Evolutionary conservation across 1,140 invertebrate genomes (phyloP).

Genomic region (Gryon sp.): DNA sequence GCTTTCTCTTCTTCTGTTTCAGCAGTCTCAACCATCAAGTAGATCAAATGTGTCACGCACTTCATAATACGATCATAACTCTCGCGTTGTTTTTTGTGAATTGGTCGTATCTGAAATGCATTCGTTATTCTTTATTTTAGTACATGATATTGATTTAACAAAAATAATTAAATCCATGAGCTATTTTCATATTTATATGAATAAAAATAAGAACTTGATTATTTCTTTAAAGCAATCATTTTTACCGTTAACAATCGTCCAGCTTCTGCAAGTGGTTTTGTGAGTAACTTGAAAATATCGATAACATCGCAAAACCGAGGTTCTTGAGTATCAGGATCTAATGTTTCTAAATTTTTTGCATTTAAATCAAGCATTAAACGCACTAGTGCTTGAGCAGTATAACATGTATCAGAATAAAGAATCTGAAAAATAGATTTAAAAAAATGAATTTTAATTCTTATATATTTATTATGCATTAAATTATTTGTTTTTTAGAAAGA

Average conservation of each 20-base stretch:
- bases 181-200: too few relatives aligned
- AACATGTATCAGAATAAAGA: conserved; percentile 87
- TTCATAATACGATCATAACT: conserved; percentile 90
- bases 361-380: conserved; percentile 89
- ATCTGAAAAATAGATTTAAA: conserved; percentile 72
- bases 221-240: conserved; percentile 2
- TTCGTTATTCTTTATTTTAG: too few relatives aligned
- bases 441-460: not conserved
- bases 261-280: conserved; percentile 81
- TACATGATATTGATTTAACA: too few relatives aligned
- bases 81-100: conserved; percentile 88
- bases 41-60: conserved; percentile 89
- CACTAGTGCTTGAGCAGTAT: conserved; percentile 89
- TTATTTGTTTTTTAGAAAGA: not conserved
- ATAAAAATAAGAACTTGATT: too few relatives aligned
- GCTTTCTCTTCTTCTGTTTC: conserved; percentile 78
- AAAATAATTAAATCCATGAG: too few relatives aligned
- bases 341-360: conserved; percentile 81
- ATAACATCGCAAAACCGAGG: conserved; percentile 87
- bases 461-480: conserved; percentile 4
- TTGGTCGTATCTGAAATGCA: conserved; percentile 83
- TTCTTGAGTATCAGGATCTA: conserved; percentile 78
- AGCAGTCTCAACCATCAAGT: conserved; percentile 85
- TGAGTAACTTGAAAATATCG: conserved; percentile 84
- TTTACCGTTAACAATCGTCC: conserved; percentile 82